Evolutionary conservation across 2,888 invertebrate genomes (phyloP), one percentile per base, ranked within the genome.

Genomic region (Toxonevra muliebris): DNA sequence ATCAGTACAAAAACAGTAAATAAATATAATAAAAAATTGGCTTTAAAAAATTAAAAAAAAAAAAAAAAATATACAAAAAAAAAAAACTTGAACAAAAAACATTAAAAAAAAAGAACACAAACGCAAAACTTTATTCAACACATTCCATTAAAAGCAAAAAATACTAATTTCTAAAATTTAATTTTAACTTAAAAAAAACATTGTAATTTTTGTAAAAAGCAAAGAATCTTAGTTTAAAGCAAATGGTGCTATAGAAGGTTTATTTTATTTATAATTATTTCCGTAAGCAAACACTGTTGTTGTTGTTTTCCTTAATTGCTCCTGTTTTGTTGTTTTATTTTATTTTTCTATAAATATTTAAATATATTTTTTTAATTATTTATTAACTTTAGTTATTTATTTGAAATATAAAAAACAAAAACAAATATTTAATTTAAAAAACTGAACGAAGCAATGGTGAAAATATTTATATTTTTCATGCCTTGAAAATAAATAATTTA

Each of bases 181-280:
- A 19, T 55, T 5, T 13, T 42, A 53, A 55, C 9, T 12, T n/a
- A 41, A 54, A 42, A 20, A 61, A 15, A 40, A 48, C 17, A 13
- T 45, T 19, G n/a, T 15, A 17, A 15, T 52, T 43, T 17, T 40
- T 42, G 52, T 40, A 30, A 48, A 43, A 7, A 10, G 48, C 15
- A 17, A 48, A 17, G n/a, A 41, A 45, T 58, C 40, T 17, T 40
- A 45, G 12, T 50, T 30, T 50, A 65, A 63, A 69, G 60, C 20
- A 59, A 15, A 81, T 81, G 82, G 79, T 81, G 81, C 80, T 81
- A 81, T 81, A 81, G 79, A 79, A 78, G 76, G 78, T 79, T 80
- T 78, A 77, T 76, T 78, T 75, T 77, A 76, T 73, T 70, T 71
- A 76, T 75, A 74, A 76, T 75, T 70, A 74, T 62, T 65, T 65